Conservation (phyloP, 2,113 vertebrate genomes). For the Brachypteracias leptosomus region DNA sequence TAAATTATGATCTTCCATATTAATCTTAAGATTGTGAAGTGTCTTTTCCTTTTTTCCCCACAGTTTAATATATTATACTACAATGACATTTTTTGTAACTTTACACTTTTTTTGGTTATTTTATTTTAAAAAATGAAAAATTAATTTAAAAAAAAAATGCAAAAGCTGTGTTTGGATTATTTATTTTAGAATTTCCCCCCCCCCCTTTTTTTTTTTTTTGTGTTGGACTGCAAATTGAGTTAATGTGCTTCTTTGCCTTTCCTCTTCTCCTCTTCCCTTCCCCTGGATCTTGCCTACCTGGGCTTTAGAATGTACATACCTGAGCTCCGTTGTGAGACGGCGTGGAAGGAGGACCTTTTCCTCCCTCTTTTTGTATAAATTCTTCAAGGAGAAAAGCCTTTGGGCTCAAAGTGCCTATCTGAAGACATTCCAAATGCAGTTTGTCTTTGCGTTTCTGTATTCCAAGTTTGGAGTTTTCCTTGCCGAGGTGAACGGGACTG, state of each 20-base stretch:
- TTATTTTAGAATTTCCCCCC: constrained; percentile 90
- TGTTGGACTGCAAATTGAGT: constrained; percentile 97
- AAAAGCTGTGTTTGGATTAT: constrained; percentile 96
- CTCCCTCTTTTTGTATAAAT: constrained; percentile 73
- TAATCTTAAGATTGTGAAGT: constrained; percentile 99
- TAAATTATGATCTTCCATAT: constrained; percentile 99
- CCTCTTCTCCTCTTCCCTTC: constrained; percentile 58
- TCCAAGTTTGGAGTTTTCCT: constrained; percentile 83
- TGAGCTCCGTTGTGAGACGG: constrained; percentile 71
- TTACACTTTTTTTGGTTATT: constrained; percentile 98
- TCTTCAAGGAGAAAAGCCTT: constrained; percentile 75
- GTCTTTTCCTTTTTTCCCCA: constrained; percentile 88
- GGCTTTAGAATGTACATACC: constrained; percentile 82
- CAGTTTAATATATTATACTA: constrained; percentile 99
- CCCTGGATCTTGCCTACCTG: constrained; percentile 69
- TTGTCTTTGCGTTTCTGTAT: constrained; percentile 81
- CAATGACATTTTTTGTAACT: constrained; percentile 98
- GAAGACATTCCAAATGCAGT: constrained; percentile 94
- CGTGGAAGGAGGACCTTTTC: constrained; percentile 75
- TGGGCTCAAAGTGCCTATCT: constrained; percentile 87
- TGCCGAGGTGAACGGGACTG: constrained; percentile 84
- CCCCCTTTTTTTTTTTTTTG: constrained; percentile 64
- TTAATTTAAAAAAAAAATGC: constrained; percentile 99
- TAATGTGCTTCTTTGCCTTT: constrained; percentile 76
- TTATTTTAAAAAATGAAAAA: constrained; percentile 96